Conservation (phyloP, 2,888 invertebrate genomes). For the Chrysolina americana region DNA sequence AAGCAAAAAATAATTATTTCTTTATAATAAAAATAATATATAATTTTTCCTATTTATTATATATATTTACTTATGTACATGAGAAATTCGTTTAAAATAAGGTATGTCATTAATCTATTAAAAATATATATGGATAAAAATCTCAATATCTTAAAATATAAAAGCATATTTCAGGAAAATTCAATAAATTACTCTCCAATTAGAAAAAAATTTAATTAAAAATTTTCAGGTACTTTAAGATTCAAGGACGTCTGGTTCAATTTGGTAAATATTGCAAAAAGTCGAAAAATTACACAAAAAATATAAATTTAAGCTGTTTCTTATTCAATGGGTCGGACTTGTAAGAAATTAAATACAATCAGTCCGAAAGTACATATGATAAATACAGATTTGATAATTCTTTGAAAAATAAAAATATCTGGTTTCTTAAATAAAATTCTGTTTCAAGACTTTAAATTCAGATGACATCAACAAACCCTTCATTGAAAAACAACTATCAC, state of each 20-base stretch:
- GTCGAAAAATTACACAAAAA: background rate
- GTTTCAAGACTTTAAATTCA: too few relatives aligned
- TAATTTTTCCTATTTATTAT: conserved; percentile 8
- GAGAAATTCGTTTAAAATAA: conserved; percentile 3
- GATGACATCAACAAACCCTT: too few relatives aligned
- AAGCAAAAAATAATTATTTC: conserved; percentile 23
- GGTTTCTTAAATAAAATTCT: too few relatives aligned
- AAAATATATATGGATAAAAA: conserved; percentile 2
- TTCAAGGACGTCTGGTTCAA: conserved; percentile 30
- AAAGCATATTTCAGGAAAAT: background rate
- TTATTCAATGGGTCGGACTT: background rate
- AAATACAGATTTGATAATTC: too few relatives aligned
- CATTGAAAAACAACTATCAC: too few relatives aligned
- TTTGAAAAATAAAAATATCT: too few relatives aligned
- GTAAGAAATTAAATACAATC: background rate
- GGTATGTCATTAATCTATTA: background rate
- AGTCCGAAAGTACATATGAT: too few relatives aligned
- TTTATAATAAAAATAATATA: conserved; percentile 17
- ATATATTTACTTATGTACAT: conserved; percentile 17
- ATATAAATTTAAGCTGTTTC: background rate
- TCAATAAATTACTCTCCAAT: background rate
- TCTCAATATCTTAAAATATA: conserved; percentile 3
- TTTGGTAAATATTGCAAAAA: conserved; percentile 7
- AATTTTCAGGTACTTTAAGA: conserved; percentile 38
- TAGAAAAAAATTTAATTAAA: background rate